Evolutionary conservation across 2,113 vertebrate genomes (phyloP).

Genomic region (Phoenicopterus ruber): DNA sequence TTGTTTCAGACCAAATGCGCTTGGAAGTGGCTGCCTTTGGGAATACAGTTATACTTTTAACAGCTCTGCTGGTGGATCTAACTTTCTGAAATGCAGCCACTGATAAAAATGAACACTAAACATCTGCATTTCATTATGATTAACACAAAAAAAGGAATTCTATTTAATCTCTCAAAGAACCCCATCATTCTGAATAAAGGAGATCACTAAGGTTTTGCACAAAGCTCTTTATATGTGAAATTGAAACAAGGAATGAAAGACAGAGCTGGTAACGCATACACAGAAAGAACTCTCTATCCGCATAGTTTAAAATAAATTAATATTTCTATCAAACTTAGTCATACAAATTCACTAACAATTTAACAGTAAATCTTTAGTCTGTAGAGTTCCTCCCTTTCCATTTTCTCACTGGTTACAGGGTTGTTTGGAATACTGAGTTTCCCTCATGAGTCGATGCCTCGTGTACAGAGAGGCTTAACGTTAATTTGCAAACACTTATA

Average conservation of each 20-base stretch:
- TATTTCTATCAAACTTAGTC: not conserved
- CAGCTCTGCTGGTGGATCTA: not conserved
- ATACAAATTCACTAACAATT: not conserved
- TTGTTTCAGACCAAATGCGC: not conserved
- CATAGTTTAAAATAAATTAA: not conserved
- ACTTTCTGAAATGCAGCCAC: not conserved
- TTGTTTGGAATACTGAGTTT: not conserved
- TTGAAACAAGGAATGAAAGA: not conserved
- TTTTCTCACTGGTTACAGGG: not conserved
- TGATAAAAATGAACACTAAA: not conserved
- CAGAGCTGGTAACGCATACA: not conserved
- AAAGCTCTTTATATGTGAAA: not conserved
- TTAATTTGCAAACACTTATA: not conserved
- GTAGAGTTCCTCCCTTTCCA: not conserved
- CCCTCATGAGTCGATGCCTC: not conserved
- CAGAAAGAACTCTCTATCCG: not conserved
- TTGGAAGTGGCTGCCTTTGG: not conserved
- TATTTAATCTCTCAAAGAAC: not conserved
- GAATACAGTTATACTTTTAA: not conserved
- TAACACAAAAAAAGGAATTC: not conserved
- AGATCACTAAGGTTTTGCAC: not conserved
- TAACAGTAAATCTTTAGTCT: not conserved
- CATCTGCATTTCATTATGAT: slow-evolving; percentile 7
- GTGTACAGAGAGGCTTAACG: not conserved
- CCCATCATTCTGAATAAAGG: not conserved